Evolutionary conservation across 2,888 invertebrate species (phyloP), one percentile per base, ranked within the genome.

Genomic region (Metopia argyrocephala): DNA sequence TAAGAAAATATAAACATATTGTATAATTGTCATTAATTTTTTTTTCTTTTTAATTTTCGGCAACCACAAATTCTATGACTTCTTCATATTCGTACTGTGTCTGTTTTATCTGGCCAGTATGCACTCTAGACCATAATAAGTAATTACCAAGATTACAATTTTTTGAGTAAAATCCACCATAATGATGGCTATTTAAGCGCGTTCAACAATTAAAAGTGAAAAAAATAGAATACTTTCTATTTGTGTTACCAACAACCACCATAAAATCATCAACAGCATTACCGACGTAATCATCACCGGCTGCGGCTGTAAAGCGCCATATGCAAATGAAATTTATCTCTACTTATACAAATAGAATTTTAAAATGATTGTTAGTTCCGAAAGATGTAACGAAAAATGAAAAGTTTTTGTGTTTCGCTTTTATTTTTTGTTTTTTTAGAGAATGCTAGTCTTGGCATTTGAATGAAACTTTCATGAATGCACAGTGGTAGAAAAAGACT

Each of bases 151-250:
- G 38, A 61, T 61, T 45, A 61, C 38, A 45, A 21, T 61, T 61
- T 61, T 31, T 38, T 38, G n/a, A n/a, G n/a, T 61, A 23, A 61
- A 61, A 45, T 59, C 59, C 7, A 59, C 59, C 59, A 61, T 61
- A 38, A 61, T 21, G 12, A 61, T 21, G 59, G 23, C 38, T 61
- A 61, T 38, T 61, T 61, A 61, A 61, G 21, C 23, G 21, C 45
- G 21, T n/a, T 23, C 38, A 61, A 61, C 59, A 61, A 61, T 61
- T 45, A 45, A n/a, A 38, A 38, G 59, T 61, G 31, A 38, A 61
- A 61, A 38, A 21, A 15, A 61, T 6, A 61, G 15, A 9, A 9
- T 12, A 12, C 38, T 38, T 38, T 15, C 15, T 38, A 38, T 15
- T 12, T 23, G 38, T 45, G 18, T 20, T 38, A 45, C 20, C 21